A percentile compares a stretch with the other conserved stretches of the same genome.
Evolutionary conservation across 2,113 vertebrate species (phyloP).

Genomic region (Paramisgurnus dabryanus): DNA sequence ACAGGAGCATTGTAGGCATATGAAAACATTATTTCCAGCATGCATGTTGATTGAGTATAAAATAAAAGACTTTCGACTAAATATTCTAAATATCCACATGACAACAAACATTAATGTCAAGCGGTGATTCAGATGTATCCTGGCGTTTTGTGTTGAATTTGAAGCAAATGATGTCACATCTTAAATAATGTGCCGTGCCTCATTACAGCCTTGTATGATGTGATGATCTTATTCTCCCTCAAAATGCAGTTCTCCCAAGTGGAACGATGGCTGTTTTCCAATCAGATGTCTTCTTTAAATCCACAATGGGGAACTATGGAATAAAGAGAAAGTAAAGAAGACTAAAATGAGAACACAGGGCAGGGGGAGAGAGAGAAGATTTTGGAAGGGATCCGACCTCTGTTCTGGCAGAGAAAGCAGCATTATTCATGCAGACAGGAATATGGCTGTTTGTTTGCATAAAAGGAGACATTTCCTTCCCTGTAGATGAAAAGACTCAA

Average conservation of each 20-base stretch:
- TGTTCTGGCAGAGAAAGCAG: constrained; percentile 19
- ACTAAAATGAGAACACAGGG: constrained; percentile 29
- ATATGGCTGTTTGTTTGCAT: constrained; percentile 28
- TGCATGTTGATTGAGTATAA: background rate
- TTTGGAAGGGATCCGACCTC: constrained; percentile 33
- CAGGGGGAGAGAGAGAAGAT: constrained; percentile 43
- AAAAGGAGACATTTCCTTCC: constrained; percentile 22
- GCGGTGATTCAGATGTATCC: constrained; percentile 2
- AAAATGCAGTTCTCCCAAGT: constrained; percentile 21
- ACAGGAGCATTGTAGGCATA: background rate
- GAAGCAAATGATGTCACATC: background rate
- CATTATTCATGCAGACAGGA: constrained; percentile 33
- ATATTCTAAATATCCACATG: constrained; percentile 11
- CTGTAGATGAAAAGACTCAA: constrained; percentile 43
- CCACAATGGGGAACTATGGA: constrained; percentile 14
- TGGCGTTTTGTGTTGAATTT: background rate
- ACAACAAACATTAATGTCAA: constrained; percentile 18
- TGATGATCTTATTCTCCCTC: constrained; percentile 13
- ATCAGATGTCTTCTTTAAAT: constrained; percentile 35
- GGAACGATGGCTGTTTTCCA: constrained; percentile 39
- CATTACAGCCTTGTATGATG: constrained; percentile 19
- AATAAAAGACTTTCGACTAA: background rate
- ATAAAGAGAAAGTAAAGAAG: constrained; percentile 10
- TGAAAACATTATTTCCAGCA: background rate
- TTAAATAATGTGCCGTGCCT: constrained; percentile 9